A percentile compares a stretch with the other conserved stretches of the same genome.
Conservation (phyloP, 2,113 vertebrate genomes). For the Elephantulus edwardii region DNA sequence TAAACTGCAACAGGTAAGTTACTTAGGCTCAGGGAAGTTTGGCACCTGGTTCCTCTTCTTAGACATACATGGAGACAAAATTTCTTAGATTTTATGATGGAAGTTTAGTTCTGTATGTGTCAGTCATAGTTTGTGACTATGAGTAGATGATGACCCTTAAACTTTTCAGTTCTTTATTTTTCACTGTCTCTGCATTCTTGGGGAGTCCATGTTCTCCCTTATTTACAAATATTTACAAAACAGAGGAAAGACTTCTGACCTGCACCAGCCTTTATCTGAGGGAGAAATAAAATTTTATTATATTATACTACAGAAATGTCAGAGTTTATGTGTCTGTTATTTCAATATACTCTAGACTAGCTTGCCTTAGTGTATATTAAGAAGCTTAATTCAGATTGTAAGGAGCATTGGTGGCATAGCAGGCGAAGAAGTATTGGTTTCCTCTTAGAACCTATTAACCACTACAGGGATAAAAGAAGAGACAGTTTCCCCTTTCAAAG, state of each 20-base stretch:
- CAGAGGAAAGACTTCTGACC: neutral
- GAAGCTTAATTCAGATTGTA: neutral
- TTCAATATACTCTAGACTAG: neutral
- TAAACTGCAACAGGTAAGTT: neutral
- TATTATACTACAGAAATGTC: neutral
- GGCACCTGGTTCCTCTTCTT: constrained; percentile 20
- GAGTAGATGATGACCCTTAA: neutral
- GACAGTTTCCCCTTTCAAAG: too few species aligned
- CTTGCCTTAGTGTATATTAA: neutral
- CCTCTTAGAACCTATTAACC: too few species aligned
- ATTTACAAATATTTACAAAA: neutral
- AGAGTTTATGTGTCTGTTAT: neutral
- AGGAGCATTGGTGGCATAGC: neutral
- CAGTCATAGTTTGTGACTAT: neutral
- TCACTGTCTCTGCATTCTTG: neutral
- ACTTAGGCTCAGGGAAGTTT: neutral
- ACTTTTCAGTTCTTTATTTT: neutral
- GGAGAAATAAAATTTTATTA: neutral
- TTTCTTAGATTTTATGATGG: neutral
- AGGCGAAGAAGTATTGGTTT: too few species aligned
- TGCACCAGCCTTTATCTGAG: neutral
- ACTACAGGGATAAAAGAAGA: too few species aligned
- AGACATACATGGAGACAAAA: neutral
- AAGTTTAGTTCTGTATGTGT: neutral
- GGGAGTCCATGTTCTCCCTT: neutral